Evolutionary conservation across 2,113 vertebrate species (phyloP), one percentile per base, ranked within the genome.

Genomic region (Grammomys surdaster): DNA sequence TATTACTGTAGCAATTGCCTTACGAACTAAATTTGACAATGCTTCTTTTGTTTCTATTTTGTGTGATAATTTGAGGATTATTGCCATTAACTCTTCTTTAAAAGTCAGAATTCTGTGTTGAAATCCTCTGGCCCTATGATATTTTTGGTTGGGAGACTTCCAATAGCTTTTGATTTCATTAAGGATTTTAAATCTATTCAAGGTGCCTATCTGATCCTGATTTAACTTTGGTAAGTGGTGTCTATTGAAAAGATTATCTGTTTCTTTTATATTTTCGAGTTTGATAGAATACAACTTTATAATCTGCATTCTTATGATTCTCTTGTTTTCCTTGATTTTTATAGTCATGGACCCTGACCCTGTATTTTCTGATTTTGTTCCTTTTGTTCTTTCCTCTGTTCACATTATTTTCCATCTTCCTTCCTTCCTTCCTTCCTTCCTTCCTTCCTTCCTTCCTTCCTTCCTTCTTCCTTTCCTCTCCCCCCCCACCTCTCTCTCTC

Each of bases 181-280:
- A n/a, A 0, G 33, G 19, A 19, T 7, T n/a, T 36, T 56, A 36
- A 2, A 1, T 12, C 4, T n/a, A n/a, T 36, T 22, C 33, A 56
- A 36, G 4, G 11, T 80, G 17, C 16, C 8, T 36, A 36, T 54
- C 77, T 56, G 4, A 56, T 36, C 51, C 20, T n/a, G 33, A 80
- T n/a, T 80, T 56, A 56, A 80, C 31, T 22, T 80, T 80, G 17
- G 10, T 2, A 80, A 54, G 19, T n/a, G 10, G 19, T 20, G 16
- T 2, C 46, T 80, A 56, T 56, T 36, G 19, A 56, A 4, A 56
- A 80, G 36, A 80, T 80, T 56, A 36, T 54, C 9, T 13, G 33
- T 80, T 56, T 80, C 17, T n/a, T 56, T n/a, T 56, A 80, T 8
- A 80, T 54, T 78, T 54, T 54, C 31, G 4, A 36, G 36, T 56